These are phyloP conservation scores for Leptoclinus maculatus DNA, from an alignment of 2,797 vertebrate species.

Conservation along the genomic window DNA sequence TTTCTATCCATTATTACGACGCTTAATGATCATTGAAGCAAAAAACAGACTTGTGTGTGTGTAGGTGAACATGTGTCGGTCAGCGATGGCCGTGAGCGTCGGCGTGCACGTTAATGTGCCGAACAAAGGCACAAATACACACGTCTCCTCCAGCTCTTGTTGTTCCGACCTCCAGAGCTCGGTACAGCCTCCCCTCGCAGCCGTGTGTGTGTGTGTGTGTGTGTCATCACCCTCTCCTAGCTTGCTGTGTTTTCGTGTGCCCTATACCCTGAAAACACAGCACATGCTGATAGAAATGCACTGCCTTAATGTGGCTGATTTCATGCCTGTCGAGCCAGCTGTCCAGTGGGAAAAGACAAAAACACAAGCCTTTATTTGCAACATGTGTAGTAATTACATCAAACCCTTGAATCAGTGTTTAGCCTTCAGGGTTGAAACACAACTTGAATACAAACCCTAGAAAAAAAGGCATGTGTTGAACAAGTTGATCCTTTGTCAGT, in stretches of 20 bases:
- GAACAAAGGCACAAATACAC: constrained; percentile 30
- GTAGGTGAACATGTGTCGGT: background rate
- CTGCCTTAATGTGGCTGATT: constrained; percentile 33
- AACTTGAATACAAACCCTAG: constrained; percentile 15
- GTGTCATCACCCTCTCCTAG: background rate
- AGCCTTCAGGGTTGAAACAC: constrained; percentile 28
- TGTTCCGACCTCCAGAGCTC: constrained; percentile 53
- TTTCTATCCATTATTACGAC: background rate
- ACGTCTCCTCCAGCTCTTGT: constrained; percentile 38
- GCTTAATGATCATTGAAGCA: background rate
- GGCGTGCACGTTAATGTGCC: constrained; percentile 16
- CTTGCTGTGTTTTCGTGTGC: constrained; percentile 8
- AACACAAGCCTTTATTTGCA: constrained; percentile 13
- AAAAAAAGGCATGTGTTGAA: constrained; percentile 20
- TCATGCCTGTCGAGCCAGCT: constrained; percentile 36
- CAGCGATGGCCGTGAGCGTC: constrained; percentile 1
- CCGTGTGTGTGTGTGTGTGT: constrained; percentile 2
- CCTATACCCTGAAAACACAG: constrained; percentile 42
- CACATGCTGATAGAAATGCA: background rate
- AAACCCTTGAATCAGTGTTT: constrained; percentile 27
- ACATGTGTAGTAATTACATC: constrained; percentile 40
- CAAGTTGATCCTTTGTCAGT: constrained; percentile 14
- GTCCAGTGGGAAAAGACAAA: constrained; percentile 5
- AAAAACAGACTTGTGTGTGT: background rate
- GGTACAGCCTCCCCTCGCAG: constrained; percentile 47